These are phyloP conservation scores for Malurus cyaneus DNA, from an alignment of 2,113 vertebrate genomes.

Conservation along the genomic window DNA sequence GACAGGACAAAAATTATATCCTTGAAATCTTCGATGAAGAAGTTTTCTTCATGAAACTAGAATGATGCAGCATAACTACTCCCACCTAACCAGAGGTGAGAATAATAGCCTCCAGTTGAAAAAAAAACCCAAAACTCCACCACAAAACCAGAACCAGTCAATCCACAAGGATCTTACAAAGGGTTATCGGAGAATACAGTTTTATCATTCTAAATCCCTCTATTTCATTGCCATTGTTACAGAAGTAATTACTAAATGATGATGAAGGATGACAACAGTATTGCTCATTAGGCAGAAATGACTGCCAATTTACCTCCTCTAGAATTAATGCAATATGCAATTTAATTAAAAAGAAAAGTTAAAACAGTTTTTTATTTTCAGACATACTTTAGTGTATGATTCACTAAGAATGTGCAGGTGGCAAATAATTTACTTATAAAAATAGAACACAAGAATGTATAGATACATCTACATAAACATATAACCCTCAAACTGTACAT, in stretches of 20 bases:
- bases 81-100: background rate
- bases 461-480: background rate
- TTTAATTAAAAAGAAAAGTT: background rate
- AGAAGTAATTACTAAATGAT: background rate
- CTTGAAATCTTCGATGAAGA: background rate
- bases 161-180: background rate
- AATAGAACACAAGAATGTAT: background rate
- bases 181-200: fast-evolving
- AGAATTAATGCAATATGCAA: background rate
- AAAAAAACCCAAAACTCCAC: background rate
- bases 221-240: background rate
- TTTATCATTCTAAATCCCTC: background rate
- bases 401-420: background rate
- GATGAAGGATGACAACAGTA: background rate
- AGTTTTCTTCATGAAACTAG: background rate
- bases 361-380: background rate
- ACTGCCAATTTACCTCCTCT: background rate
- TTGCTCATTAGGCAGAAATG: background rate
- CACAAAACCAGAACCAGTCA: background rate
- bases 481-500: background rate
- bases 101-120: background rate
- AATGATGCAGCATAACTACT: background rate
- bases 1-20: background rate
- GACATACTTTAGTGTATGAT: background rate
- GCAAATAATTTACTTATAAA: background rate